These are phyloP conservation scores for Acleris sparsana DNA, from an alignment of 2,888 invertebrate species.

Conservation along the genomic window DNA sequence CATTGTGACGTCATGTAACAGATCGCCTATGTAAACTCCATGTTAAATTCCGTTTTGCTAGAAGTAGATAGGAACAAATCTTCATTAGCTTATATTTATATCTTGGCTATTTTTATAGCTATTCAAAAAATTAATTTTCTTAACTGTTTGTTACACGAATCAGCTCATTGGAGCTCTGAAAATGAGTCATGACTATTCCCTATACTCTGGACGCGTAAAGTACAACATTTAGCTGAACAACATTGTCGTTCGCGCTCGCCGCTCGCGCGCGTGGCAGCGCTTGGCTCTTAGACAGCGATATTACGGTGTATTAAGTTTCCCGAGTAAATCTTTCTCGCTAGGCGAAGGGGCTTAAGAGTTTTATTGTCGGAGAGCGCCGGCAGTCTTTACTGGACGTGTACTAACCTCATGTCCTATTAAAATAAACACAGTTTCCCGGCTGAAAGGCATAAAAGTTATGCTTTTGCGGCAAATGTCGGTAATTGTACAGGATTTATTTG, in stretches of 20 bases:
- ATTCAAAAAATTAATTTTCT: too few species aligned
- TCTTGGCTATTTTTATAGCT: too few species aligned
- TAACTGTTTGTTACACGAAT: too few species aligned
- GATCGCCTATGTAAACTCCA: too few species aligned
- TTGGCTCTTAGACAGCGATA: slow-evolving; percentile 55
- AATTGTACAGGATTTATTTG: too few species aligned
- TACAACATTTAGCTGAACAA: neutral
- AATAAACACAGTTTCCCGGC: neutral
- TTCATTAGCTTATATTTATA: too few species aligned
- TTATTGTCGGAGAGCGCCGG: slow-evolving; percentile 68
- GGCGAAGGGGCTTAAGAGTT: slow-evolving; percentile 79
- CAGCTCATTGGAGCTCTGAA: too few species aligned
- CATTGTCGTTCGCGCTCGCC: slow-evolving; percentile 25
- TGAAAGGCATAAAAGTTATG: neutral
- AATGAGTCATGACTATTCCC: too few species aligned
- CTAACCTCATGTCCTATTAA: slow-evolving; percentile 2
- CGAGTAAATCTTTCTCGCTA: slow-evolving; percentile 77
- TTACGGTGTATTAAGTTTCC: slow-evolving; percentile 76
- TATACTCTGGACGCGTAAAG: too few species aligned
- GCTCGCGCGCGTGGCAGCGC: slow-evolving; percentile 13
- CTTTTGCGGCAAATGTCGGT: neutral
- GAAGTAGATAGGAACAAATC: too few species aligned
- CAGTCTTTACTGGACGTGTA: slow-evolving; percentile 37
- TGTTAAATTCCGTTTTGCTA: too few species aligned
- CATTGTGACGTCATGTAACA: too few species aligned